Conservation (phyloP, 2,888 invertebrate species). For the Anaspis maculata region DNA sequence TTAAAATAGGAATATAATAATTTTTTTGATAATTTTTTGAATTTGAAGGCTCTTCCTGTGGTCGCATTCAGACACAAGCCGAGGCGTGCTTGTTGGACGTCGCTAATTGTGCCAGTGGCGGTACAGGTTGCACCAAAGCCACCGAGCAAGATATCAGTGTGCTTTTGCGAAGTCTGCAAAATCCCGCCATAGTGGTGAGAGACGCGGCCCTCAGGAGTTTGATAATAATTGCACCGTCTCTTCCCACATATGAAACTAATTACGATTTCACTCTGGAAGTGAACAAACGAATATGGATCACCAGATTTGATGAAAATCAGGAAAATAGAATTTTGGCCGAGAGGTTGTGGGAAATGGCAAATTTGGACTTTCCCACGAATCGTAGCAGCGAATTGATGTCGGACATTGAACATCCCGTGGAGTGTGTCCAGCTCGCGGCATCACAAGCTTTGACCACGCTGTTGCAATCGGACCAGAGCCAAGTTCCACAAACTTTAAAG, state of each 20-base stretch:
- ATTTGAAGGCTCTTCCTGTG: constrained; percentile 50
- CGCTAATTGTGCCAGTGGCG: constrained; percentile 65
- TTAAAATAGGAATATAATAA: constrained; percentile 26
- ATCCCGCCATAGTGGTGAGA: constrained; percentile 60
- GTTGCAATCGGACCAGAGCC: constrained; percentile 46
- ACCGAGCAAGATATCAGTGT: constrained; percentile 64
- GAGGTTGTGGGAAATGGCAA: constrained; percentile 52
- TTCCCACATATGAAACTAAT: constrained; percentile 54
- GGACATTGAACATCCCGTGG: constrained; percentile 73
- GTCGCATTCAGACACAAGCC: constrained; percentile 69
- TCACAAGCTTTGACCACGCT: constrained; percentile 70
- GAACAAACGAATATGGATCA: constrained; percentile 71
- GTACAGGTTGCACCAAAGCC: constrained; percentile 53
- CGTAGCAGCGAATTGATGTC: constrained; percentile 52
- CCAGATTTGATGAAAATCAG: constrained; percentile 69
- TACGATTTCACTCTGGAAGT: constrained; percentile 52
- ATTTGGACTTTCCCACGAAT: constrained; percentile 45
- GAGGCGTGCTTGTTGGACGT: constrained; percentile 74
- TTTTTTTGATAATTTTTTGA: not conserved
- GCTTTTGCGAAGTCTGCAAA: constrained; percentile 69
- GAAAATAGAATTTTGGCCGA: constrained; percentile 61
- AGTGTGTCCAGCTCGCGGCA: constrained; percentile 75
- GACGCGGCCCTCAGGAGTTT: constrained; percentile 75
- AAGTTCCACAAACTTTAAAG: constrained; percentile 52
- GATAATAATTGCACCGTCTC: constrained; percentile 51